Conservation (phyloP, 1,140 invertebrate species). For the Trichonephila inaurata region DNA sequence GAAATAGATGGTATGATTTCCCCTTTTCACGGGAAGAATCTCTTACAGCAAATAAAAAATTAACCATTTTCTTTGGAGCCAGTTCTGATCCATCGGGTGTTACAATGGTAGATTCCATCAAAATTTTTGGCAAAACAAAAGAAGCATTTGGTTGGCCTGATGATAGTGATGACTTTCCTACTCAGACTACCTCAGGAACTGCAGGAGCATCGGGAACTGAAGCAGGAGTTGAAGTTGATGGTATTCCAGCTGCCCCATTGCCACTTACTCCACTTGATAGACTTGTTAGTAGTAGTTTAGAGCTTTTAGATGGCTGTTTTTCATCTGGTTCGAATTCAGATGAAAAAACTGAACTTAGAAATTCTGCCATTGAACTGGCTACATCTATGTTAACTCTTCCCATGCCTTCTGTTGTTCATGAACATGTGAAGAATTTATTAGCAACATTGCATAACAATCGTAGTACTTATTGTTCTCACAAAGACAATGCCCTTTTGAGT, state of each 20-base stretch:
- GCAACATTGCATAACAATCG: conserved; percentile 89
- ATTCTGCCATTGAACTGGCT: conserved; percentile 87
- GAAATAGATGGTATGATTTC: conserved; percentile 96
- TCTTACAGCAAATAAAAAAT: conserved; percentile 94
- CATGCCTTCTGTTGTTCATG: conserved; percentile 84
- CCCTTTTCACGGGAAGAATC: conserved; percentile 97
- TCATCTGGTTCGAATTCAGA: conserved; percentile 79
- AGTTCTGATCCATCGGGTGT: conserved; percentile 92
- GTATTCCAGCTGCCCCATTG: conserved; percentile 77
- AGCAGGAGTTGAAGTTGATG: conserved; percentile 76
- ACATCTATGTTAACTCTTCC: conserved; percentile 91
- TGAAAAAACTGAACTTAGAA: conserved; percentile 79
- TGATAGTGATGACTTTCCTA: conserved; percentile 91
- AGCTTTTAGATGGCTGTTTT: conserved; percentile 88
- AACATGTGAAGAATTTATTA: conserved; percentile 85
- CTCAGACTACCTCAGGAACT: conserved; percentile 78
- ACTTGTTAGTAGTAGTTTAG: conserved; percentile 85
- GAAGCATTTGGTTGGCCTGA: conserved; percentile 98
- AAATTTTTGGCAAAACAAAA: conserved; percentile 96
- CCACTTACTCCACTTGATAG: conserved; percentile 80
- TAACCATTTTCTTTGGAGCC: conserved; percentile 91
- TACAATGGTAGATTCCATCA: conserved; percentile 95
- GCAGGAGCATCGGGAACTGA: conserved; percentile 51
- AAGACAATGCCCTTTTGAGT: conserved; percentile 90
- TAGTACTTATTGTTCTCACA: conserved; percentile 90